These are phyloP conservation scores for Drosophila micromelanica DNA, from an alignment of 1,140 invertebrate species.

Conservation along the genomic window DNA sequence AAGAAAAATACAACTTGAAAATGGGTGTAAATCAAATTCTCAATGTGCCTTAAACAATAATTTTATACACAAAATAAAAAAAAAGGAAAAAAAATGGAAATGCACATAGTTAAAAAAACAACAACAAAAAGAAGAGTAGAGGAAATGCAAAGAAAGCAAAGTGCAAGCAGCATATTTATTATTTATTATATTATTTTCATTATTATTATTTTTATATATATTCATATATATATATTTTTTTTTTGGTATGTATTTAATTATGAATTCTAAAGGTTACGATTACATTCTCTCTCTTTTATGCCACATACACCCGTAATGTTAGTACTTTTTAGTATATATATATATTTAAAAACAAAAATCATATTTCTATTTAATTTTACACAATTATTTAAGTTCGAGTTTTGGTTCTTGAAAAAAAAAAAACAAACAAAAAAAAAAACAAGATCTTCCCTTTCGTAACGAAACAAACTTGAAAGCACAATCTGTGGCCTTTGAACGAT, in stretches of 20 bases:
- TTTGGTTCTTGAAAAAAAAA: slow-evolving; percentile 50
- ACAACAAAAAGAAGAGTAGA: slow-evolving; percentile 25
- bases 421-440: slow-evolving; percentile 7
- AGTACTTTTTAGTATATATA: slow-evolving; percentile 3
- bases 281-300: slow-evolving; percentile 33
- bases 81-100: slow-evolving; percentile 32
- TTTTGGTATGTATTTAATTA: slow-evolving; percentile 48
- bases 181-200: slow-evolving; percentile 69
- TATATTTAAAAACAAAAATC: slow-evolving; percentile 5
- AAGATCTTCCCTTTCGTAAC: slow-evolving; percentile 18
- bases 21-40: slow-evolving; percentile 67
- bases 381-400: slow-evolving; percentile 35
- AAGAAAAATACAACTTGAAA: slow-evolving; percentile 25
- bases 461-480: slow-evolving; percentile 3
- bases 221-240: slow-evolving; percentile 27
- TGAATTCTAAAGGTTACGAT: slow-evolving; percentile 35
- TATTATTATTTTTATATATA: slow-evolving; percentile 55
- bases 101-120: slow-evolving; percentile 9
- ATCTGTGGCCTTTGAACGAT: slow-evolving; percentile 27
- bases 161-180: slow-evolving; percentile 61
- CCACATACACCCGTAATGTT: neutral
- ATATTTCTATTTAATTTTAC: slow-evolving; percentile 36
- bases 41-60: slow-evolving; percentile 79
- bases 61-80: slow-evolving; percentile 48
- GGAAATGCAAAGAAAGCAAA: slow-evolving; percentile 24